Base-by-base conservation (phyloP, 2,797 vertebrate genomes). In the Octomys mimax region DNA sequence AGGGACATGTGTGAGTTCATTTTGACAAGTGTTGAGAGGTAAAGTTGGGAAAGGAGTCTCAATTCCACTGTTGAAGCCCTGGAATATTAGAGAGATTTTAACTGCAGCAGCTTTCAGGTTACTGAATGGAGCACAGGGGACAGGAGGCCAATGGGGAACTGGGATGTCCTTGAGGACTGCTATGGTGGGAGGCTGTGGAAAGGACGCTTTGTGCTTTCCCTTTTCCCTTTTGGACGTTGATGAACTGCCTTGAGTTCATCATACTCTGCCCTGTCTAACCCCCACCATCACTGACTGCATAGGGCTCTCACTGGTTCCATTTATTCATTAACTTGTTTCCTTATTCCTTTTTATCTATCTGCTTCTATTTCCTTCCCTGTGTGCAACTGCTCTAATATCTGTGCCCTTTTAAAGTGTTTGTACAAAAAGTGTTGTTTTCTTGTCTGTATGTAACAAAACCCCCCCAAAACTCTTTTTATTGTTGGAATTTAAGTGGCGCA, bases 381-480 rank as follows among this genome's bases (percentile, higher is more conserved):
- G n/a, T 31, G 33, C 24, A 80, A n/a, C 12, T 33, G 57, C 2
- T 95, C 11, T 78, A 62, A 77, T 42, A 7, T 71, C 49, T 62
- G 21, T 81, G 42, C 61, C n/a, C 10, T 90, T 77, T 91, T 59
- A 46, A 92, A 80, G 12, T 77, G 22, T 91, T 88, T 26, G 91
- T 81, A 75, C 0, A 52, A 75, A 61, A 39, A 57, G 11, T 86
- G 31, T 94, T 92, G 66, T 73, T 93, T 86, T 39, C 46, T 78
- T 93, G 18, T 91, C 33, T 86, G 28, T 21, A 52, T 59, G 2
- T 42, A 42, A 84, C 70, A 77, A 10, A 61, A 93, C 77, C 49
- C 3, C 49, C 49, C 49, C 52, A 39, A 39, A 39, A 49, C 46
- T 10, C 21, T 26, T 77, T 89, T 89, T 24, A 66, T 78, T 81